Conservation (phyloP, 2,797 vertebrate species). For the Manis crassicaudata region DNA sequence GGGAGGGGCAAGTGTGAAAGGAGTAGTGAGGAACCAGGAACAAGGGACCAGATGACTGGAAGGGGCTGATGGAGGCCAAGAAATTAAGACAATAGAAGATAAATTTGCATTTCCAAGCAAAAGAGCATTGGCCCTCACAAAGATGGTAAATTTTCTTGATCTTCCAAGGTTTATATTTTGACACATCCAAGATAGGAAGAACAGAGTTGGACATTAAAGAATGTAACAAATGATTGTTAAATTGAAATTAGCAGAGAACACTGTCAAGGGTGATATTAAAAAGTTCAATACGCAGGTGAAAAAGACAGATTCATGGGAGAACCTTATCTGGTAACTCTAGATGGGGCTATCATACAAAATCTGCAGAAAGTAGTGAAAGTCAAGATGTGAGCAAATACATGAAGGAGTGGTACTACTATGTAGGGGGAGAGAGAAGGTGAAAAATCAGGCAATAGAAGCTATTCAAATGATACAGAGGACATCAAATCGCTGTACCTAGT, state of each 20-base stretch:
- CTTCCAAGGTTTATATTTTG: neutral
- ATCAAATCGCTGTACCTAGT: neutral
- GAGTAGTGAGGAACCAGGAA: neutral
- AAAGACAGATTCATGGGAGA: neutral
- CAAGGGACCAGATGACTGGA: neutral
- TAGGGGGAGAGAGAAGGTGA: neutral
- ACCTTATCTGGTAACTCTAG: neutral
- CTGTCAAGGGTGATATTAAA: neutral
- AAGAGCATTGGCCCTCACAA: neutral
- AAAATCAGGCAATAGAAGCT: neutral
- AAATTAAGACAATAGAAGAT: neutral
- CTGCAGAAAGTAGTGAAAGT: neutral
- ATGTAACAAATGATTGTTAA: neutral
- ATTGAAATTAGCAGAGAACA: constrained; percentile 10
- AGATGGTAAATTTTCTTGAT: neutral
- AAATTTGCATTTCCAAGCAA: constrained; percentile 9
- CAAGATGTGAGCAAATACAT: neutral
- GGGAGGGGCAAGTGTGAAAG: neutral
- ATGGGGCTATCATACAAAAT: neutral
- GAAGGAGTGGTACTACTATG: neutral
- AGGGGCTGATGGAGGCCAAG: neutral
- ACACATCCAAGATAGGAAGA: neutral
- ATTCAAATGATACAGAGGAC: neutral
- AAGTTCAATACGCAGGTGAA: neutral
- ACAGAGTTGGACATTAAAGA: neutral